A percentile compares a stretch with the other conserved stretches of the same genome.
Evolutionary conservation across 2,113 vertebrate species (phyloP).

Genomic region (Greenwoodochromis staneri): DNA sequence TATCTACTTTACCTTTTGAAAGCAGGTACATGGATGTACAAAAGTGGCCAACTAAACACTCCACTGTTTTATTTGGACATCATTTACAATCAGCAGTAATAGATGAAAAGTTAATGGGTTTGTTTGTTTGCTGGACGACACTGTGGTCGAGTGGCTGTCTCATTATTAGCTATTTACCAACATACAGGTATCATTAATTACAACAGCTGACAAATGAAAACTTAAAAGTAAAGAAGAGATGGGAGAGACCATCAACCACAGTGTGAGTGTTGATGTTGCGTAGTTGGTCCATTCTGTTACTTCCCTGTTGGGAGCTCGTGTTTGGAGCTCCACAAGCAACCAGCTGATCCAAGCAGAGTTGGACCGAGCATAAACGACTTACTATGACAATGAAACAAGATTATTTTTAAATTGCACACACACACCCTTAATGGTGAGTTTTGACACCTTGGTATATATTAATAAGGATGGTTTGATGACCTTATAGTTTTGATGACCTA

Average conservation of each 20-base stretch:
- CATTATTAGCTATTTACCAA: background rate
- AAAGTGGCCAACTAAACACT: background rate
- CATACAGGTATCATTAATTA: background rate
- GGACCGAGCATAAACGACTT: fast-evolving
- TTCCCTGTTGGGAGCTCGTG: background rate
- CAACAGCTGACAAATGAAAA: background rate
- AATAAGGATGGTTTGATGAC: background rate
- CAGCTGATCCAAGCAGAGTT: background rate
- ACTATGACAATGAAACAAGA: background rate
- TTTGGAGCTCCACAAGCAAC: background rate
- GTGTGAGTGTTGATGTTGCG: background rate
- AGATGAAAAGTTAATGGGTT: background rate
- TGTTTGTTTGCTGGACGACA: background rate
- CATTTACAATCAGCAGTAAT: background rate
- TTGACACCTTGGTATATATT: background rate
- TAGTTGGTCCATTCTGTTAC: background rate
- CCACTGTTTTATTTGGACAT: background rate
- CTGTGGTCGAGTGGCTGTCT: background rate
- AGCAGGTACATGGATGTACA: background rate
- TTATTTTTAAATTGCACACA: background rate
- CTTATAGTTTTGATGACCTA: background rate
- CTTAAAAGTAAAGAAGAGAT: background rate
- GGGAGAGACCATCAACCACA: background rate
- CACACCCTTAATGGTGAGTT: background rate
- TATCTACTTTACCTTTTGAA: background rate